These are phyloP conservation scores for Luperina nickerlii DNA, from an alignment of 2,888 invertebrate genomes.

Conservation along the genomic window DNA sequence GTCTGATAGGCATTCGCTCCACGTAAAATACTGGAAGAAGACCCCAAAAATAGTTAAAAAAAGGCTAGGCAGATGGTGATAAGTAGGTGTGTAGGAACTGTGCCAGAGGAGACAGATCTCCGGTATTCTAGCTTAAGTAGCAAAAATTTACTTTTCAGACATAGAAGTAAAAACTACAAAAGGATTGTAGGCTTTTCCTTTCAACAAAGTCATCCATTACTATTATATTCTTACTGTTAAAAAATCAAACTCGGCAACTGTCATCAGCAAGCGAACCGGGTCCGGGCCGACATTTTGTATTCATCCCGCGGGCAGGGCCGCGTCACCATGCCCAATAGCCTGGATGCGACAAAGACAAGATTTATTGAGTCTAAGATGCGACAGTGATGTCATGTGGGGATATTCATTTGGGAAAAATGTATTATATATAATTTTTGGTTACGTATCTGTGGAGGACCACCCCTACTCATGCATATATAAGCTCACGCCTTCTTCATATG, in stretches of 20 bases:
- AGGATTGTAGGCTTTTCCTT: slow-evolving; percentile 5
- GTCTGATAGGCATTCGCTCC: neutral
- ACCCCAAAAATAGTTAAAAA: neutral
- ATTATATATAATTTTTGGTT: slow-evolving; percentile 21
- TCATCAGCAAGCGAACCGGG: slow-evolving; percentile 56
- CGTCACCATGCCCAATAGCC: slow-evolving; percentile 69
- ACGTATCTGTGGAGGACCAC: neutral
- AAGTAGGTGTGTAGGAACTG: neutral
- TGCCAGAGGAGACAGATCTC: neutral
- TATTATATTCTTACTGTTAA: slow-evolving; percentile 44
- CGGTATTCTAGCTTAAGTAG: neutral
- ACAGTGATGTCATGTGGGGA: slow-evolving; percentile 42
- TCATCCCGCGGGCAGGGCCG: slow-evolving; percentile 68
- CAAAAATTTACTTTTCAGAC: neutral
- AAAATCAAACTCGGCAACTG: slow-evolving; percentile 60
- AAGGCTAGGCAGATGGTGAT: neutral
- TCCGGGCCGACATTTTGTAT: slow-evolving; percentile 68
- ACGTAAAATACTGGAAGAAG: neutral
- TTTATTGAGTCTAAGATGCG: slow-evolving; percentile 61
- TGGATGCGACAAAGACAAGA: slow-evolving; percentile 67
- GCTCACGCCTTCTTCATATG: too few relatives aligned
- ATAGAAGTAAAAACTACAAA: neutral
- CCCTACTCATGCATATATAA: neutral
- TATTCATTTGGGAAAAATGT: slow-evolving; percentile 28
- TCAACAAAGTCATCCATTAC: slow-evolving; percentile 30